Evolutionary conservation across 2,113 vertebrate genomes (phyloP).

Genomic region (Elephantulus edwardii): DNA sequence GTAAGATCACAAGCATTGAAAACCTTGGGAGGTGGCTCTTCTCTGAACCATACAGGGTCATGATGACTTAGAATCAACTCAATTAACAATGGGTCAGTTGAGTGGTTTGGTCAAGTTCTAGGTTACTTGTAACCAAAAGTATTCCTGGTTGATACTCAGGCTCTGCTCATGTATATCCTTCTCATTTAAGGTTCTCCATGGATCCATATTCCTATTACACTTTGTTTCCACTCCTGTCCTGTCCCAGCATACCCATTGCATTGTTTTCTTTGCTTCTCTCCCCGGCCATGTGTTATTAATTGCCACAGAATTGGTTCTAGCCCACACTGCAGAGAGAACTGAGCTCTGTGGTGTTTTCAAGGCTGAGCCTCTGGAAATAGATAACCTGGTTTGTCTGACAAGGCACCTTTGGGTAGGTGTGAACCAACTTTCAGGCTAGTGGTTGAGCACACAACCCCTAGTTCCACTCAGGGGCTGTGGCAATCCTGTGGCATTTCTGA

Average conservation of each 20-base stretch:
- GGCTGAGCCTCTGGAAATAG: not conserved
- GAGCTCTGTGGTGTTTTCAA: not conserved
- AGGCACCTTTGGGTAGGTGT: not conserved
- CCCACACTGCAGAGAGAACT: not conserved
- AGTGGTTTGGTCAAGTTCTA: not conserved
- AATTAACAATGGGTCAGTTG: not conserved
- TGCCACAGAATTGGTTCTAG: not conserved
- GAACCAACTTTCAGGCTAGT: not conserved
- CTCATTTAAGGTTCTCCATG: not conserved
- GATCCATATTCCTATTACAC: not conserved
- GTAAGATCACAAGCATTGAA: too few species aligned
- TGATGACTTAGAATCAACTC: too few species aligned
- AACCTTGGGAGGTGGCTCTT: too few species aligned
- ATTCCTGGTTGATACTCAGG: not conserved
- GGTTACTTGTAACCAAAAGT: not conserved
- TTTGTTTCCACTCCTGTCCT: too few species aligned
- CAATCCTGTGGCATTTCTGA: not conserved
- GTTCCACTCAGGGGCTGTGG: not conserved
- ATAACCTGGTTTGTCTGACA: not conserved
- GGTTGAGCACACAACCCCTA: not conserved
- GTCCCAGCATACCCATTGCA: accelerated
- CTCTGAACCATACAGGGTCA: too few species aligned
- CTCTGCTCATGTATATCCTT: not conserved
- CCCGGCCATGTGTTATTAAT: not conserved
- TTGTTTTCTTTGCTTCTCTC: not conserved